Base-by-base conservation (phyloP, 1,140 invertebrate species). In the Drosophila equinoxialis region DNA sequence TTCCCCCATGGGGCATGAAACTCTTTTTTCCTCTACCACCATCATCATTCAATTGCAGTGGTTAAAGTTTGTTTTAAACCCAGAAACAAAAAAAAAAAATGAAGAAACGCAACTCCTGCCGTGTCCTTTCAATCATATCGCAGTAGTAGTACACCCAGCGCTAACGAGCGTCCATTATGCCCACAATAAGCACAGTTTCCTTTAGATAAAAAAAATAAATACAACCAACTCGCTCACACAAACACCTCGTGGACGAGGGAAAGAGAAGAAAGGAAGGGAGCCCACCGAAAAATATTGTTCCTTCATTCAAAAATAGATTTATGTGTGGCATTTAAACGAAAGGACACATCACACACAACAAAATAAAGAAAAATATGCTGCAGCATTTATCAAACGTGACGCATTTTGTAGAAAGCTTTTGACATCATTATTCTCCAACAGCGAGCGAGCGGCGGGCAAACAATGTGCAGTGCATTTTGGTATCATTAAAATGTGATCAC, bases 401-500 rank as follows among this genome's bases (percentile, higher is more conserved):
- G 68, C 72, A 67, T 71, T 81, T 70, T 76, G 72, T 60, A 45
- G 55, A 66, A 69, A 84, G 62, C 57, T 72, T 78, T 73, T 87
- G 80, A 87, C 83, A 87, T 89, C 84, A 89, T 87, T 87, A 87
- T 80, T 74, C 67, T 65, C 58, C 48, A 74, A 62, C 65, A 68
- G 57, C 69, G 59, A 57, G 35, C 35, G 45, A 62, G 17, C 54
- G 45, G n/a, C 41, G 23, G 67, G 65, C 61, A 58, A 65, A 67
- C 68, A 76, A 76, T 76, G 61, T 73, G 62, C 67, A 83, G 42
- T 91, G 89, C 80, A 85, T 90, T 91, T 89, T 61, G 85, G 71
- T 90, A 72, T 89, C 89, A 91, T 91, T 91, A 91, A 91, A 91
- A 91, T 82, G 79, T 91, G 84, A 91, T 91, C 89, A 90, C 83